phyloP scores from a whole-genome alignment of 2,113 vertebrate genomes.

The Ursus arctos region DNA sequence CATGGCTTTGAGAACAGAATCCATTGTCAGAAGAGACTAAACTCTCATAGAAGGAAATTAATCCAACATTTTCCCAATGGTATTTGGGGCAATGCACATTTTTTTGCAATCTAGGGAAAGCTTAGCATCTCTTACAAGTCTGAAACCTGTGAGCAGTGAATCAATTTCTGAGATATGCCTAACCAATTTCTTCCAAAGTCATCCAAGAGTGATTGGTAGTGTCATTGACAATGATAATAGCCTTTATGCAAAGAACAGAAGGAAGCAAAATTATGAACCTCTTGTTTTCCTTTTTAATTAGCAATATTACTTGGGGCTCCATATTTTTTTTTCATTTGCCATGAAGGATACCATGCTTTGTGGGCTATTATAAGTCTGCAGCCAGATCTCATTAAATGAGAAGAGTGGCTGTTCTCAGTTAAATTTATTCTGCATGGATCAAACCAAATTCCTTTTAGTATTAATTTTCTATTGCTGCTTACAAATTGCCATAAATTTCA shows the following conservation, averaged over 20 bases:
- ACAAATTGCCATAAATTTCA: conserved; percentile 6
- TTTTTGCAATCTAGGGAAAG: conserved; percentile 19
- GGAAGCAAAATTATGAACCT: conserved; percentile 67
- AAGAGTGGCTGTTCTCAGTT: conserved; percentile 31
- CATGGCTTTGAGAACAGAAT: not conserved
- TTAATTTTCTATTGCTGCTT: conserved; percentile 52
- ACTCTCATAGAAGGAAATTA: not conserved
- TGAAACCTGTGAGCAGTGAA: conserved; percentile 6
- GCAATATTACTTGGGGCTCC: conserved; percentile 56
- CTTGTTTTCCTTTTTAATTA: conserved; percentile 68
- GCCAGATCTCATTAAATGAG: conserved; percentile 60
- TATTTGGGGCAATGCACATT: not conserved
- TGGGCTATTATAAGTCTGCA: conserved; percentile 43
- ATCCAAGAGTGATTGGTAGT: conserved; percentile 59
- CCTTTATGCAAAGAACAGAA: conserved; percentile 55
- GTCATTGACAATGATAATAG: conserved; percentile 45
- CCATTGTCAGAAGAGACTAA: not conserved
- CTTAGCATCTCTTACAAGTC: not conserved
- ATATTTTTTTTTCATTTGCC: conserved; percentile 63
- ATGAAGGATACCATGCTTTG: conserved; percentile 53
- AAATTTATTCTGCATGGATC: conserved; percentile 48
- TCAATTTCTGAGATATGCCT: conserved; percentile 7
- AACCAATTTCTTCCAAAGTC: conserved; percentile 56
- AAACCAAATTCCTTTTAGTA: conserved; percentile 40
- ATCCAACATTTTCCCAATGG: not conserved